Percentiles rank a stretch among this genome's conserved stretches.
These are phyloP conservation scores for Eupithecia centaureata DNA, from an alignment of 2,888 invertebrate species.

Conservation along the genomic window DNA sequence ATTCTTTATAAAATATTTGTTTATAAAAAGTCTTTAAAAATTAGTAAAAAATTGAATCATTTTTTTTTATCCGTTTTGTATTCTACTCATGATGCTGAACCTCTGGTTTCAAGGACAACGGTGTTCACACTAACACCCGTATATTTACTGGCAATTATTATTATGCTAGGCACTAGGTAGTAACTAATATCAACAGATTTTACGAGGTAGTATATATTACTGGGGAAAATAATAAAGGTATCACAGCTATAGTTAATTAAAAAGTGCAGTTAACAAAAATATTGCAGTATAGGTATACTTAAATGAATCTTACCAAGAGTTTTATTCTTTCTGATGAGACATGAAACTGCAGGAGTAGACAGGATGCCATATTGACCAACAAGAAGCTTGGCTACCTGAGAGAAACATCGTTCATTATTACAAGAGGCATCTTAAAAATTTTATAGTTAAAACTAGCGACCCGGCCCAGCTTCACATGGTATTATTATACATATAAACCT, in stretches of 20 bases:
- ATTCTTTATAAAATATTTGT: no score
- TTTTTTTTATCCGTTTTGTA: no score
- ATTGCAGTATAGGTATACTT: not conserved
- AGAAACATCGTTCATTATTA: conserved; percentile 31
- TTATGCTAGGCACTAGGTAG: not conserved
- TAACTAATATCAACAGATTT: not conserved
- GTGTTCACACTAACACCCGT: no score
- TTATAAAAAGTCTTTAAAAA: no score
- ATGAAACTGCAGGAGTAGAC: conserved; percentile 98
- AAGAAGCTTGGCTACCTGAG: conserved; percentile 90
- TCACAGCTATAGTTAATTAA: not conserved
- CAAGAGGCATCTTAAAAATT: not conserved
- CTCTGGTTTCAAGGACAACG: no score
- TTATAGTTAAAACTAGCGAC: not conserved
- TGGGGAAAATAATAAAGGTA: not conserved
- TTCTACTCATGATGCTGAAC: no score
- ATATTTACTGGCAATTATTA: no score
- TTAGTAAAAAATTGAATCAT: no score
- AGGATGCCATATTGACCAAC: conserved; percentile 97
- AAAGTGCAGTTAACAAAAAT: not conserved
- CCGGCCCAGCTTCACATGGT: no score
- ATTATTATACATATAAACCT: no score
- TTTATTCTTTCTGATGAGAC: conserved; percentile 94
- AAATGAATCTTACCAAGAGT: conserved; percentile 84
- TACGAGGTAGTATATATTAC: not conserved